Percentiles rank a stretch among this genome's conserved stretches.
phyloP scores from a whole-genome alignment of 2,888 invertebrate species.

The Diarsia mendica region DNA sequence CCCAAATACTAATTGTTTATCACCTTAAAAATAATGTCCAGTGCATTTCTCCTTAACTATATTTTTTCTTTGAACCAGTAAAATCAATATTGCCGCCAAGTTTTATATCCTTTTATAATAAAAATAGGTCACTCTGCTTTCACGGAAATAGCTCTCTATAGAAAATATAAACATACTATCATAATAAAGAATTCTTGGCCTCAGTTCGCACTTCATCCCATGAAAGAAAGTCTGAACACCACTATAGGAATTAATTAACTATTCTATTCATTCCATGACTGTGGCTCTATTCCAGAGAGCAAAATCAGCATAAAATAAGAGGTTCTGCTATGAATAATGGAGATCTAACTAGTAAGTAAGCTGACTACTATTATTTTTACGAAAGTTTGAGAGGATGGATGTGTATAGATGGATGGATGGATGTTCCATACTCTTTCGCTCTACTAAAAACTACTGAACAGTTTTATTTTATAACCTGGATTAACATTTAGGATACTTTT shows the following conservation, averaged over 20 bases:
- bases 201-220: background rate
- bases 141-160: constrained; percentile 15
- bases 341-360: constrained; percentile 3
- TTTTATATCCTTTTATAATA: background rate
- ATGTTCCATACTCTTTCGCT: background rate
- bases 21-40: background rate
- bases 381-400: background rate
- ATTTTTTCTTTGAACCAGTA: background rate
- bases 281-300: constrained; percentile 17
- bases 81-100: constrained; percentile 10
- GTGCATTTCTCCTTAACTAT: background rate
- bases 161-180: constrained; percentile 14
- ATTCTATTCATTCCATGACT: constrained; percentile 23
- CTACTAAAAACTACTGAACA: background rate
- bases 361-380: background rate
- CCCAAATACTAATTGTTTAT: no score
- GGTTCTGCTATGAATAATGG: constrained; percentile 36
- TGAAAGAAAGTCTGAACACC: constrained; percentile 1
- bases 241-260: constrained; percentile 17
- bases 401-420: background rate
- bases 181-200: constrained; percentile 8
- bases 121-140: constrained; percentile 26
- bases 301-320: constrained; percentile 34
- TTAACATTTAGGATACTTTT: background rate
- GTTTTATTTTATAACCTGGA: background rate